Evolutionary conservation across 2,888 invertebrate species (phyloP).

Genomic region (Perizoma flavofasciatum): DNA sequence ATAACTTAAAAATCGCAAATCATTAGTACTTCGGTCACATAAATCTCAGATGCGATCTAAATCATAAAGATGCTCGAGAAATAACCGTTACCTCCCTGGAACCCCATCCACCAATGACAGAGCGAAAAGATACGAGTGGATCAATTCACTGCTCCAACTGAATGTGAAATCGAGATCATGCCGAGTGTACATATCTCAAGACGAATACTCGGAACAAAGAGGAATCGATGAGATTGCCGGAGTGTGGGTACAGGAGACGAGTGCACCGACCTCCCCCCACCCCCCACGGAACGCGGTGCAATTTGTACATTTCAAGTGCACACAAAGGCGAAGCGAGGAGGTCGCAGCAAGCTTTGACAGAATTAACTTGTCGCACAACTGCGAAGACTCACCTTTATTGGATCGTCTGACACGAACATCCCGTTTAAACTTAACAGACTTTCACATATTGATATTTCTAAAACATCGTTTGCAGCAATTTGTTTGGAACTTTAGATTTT

Average conservation of each 20-base stretch:
- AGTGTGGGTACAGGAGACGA: conserved; percentile 66
- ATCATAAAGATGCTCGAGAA: conserved; percentile 13
- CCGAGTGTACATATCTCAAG: conserved; percentile 72
- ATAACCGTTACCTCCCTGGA: conserved; percentile 11
- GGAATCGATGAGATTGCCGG: conserved; percentile 77
- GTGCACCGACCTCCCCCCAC: conserved; percentile 76
- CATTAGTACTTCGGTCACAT: neutral
- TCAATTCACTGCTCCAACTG: conserved; percentile 55
- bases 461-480: neutral
- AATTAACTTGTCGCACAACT: conserved; percentile 80
- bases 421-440: conserved; percentile 42
- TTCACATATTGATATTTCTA: conserved; percentile 46
- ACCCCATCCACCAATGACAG: conserved; percentile 23
- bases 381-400: conserved; percentile 74
- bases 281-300: conserved; percentile 75
- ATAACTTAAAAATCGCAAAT: neutral
- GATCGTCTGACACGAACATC: conserved; percentile 49
- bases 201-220: conserved; percentile 80
- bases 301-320: conserved; percentile 84
- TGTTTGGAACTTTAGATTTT: conserved; percentile 6
- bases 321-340: conserved; percentile 80
- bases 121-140: conserved; percentile 48
- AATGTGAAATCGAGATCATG: conserved; percentile 78
- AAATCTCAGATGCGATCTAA: conserved; percentile 8
- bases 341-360: conserved; percentile 81